phyloP scores from a whole-genome alignment of 2,113 vertebrate genomes.

The Anhinga anhinga region DNA sequence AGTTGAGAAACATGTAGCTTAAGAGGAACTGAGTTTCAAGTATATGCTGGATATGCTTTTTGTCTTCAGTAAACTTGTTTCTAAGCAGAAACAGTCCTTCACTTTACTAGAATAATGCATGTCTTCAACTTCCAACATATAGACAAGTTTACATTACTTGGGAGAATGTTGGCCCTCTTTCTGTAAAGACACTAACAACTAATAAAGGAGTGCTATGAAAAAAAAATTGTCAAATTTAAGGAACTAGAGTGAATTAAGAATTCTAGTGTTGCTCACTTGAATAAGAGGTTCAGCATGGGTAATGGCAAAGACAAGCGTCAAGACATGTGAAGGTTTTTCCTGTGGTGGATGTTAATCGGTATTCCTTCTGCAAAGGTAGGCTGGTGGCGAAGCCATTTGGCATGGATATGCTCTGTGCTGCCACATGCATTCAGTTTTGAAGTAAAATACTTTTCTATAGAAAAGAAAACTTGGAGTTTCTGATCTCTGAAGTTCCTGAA shows the following conservation, averaged over 20 bases:
- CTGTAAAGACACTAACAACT: not conserved
- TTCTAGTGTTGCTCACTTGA: not conserved
- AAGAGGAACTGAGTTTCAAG: not conserved
- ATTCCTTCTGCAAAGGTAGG: not conserved
- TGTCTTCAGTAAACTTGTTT: not conserved
- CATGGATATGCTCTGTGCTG: not conserved
- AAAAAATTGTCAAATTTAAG: not conserved
- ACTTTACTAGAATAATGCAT: not conserved
- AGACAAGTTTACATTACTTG: not conserved
- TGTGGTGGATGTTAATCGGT: not conserved
- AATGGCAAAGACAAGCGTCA: not conserved
- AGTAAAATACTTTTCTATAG: not conserved
- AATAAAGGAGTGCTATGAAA: not conserved
- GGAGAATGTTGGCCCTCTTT: not conserved
- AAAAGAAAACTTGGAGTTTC: not conserved
- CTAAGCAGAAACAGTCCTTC: not conserved
- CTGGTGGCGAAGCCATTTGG: not conserved
- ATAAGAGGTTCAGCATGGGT: not conserved
- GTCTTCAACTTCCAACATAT: not conserved
- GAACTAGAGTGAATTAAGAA: not conserved
- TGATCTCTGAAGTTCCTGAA: not conserved
- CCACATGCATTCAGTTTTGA: not conserved
- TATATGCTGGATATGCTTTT: not conserved
- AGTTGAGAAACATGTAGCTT: not conserved
- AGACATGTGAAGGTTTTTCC: not conserved